A percentile compares a stretch with the other conserved stretches of the same genome.
Evolutionary conservation across 2,797 vertebrate genomes (phyloP).

Genomic region (Tiaroga cobitis): DNA sequence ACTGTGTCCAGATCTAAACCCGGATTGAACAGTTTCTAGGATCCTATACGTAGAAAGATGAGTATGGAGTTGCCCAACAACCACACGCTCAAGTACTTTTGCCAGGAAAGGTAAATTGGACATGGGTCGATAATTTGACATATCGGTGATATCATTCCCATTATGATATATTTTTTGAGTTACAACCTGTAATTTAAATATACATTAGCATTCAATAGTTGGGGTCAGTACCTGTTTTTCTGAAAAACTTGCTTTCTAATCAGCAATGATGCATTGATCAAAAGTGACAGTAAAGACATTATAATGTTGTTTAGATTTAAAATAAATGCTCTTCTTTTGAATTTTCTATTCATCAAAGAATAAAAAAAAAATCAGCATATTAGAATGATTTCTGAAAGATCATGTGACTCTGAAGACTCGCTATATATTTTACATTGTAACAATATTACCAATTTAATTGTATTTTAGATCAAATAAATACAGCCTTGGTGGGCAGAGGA

Average conservation of each 20-base stretch:
- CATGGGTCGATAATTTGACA: too few species aligned
- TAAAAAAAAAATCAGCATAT: background rate
- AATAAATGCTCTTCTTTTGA: background rate
- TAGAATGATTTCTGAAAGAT: background rate
- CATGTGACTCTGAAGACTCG: background rate
- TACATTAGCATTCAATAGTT: background rate
- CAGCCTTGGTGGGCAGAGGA: background rate
- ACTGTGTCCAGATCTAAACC: too few species aligned
- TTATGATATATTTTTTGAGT: background rate
- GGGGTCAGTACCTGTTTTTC: background rate
- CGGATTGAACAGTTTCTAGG: too few species aligned
- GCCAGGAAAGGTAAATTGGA: too few species aligned
- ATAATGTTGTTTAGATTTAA: background rate
- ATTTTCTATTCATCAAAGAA: background rate
- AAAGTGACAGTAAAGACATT: background rate
- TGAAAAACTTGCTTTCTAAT: background rate
- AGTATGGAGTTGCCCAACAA: too few species aligned
- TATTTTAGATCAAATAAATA: background rate
- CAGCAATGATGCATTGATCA: background rate
- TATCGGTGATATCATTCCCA: too few species aligned
- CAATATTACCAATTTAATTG: too few species aligned
- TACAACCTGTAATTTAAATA: background rate
- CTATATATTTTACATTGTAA: too few species aligned
- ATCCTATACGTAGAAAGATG: too few species aligned
- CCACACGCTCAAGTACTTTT: too few species aligned